Base-by-base conservation (phyloP, 2,888 invertebrate species). In the Oeneis ivallda region DNA sequence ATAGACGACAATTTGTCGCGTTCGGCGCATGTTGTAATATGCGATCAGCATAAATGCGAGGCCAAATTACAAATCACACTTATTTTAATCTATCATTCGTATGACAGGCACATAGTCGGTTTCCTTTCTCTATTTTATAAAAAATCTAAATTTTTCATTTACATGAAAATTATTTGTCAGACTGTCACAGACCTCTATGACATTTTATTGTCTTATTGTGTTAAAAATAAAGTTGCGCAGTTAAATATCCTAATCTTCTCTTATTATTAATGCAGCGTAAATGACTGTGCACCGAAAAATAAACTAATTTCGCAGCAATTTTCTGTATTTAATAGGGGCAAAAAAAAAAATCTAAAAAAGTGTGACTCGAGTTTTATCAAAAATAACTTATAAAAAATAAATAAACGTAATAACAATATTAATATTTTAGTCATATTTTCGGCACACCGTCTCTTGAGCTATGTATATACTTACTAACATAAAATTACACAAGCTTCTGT, bases 61-160 rank as follows among this genome's bases (percentile, higher is more conserved):
- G 58, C 52, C 53, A 58, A 49, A 71, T 72, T 70, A 72, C 72
- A 70, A 72, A 66, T 72, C 66, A 69, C 70, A 71, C 71, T 61
- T 66, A 69, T 63, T 52, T 65, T 45, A 52, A 57, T 65, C 64
- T 59, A 70, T 59, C 62, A 71, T 54, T 69, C 60, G 19, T 60
- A 60, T 72, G 70, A 72, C 73, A 76, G 76, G 76, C 76, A 76
- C 75, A 70, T 76, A 67, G 67, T 75, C 64, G 76, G 76, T 74
- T 70, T 73, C 59, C 64, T 64, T 64, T 70, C 72, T 67, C 65
- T 64, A 64, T 67, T 15, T 15, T 50, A 62, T 66, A 66, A 58
- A 62, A 64, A 64, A 66, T 64, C 47, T 64, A 70, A 41, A 26
- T 39, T 41, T 61, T 61, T 52, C 52, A 52, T 52, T 52, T n/a